A percentile compares a stretch with the other conserved stretches of the same genome.
phyloP scores from a whole-genome alignment of 64 coral and sea anemone species.

The Cladopsammia gracilis region DNA sequence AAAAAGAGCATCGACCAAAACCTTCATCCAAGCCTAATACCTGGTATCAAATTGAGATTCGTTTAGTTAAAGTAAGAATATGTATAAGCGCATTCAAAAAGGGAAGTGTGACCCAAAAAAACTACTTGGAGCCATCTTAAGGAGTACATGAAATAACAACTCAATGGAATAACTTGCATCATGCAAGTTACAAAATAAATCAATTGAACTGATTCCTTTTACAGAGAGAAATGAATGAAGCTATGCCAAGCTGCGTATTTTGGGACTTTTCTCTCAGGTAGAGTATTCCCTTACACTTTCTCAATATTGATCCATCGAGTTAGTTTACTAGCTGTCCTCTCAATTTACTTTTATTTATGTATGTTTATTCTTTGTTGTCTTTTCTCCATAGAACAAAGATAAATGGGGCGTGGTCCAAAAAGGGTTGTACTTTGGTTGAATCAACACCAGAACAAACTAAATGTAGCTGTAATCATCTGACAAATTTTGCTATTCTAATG shows the following conservation, averaged over 20 bases:
- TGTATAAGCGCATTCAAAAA: no score
- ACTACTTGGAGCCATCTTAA: no score
- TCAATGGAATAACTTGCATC: neutral
- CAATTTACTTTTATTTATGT: no score
- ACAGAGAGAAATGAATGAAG: neutral
- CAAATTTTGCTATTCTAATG: constrained; percentile 93
- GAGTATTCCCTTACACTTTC: no score
- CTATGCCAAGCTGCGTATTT: neutral
- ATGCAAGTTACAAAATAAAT: neutral
- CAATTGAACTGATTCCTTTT: neutral
- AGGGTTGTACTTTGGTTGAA: constrained; percentile 58
- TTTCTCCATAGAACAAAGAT: neutral
- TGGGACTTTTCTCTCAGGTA: constrained; percentile 31
- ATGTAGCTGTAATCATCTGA: constrained; percentile 86
- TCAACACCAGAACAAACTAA: constrained; percentile 16
- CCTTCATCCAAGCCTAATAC: no score
- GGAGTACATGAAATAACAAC: no score
- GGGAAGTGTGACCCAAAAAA: no score
- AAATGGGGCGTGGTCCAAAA: constrained; percentile 73
- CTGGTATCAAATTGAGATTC: no score
- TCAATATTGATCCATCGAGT: no score
- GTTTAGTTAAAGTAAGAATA: no score
- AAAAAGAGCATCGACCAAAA: no score
- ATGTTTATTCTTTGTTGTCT: neutral
- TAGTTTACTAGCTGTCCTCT: no score